Conservation (phyloP, 2,888 invertebrate species). For the Nebria brevicollis region DNA sequence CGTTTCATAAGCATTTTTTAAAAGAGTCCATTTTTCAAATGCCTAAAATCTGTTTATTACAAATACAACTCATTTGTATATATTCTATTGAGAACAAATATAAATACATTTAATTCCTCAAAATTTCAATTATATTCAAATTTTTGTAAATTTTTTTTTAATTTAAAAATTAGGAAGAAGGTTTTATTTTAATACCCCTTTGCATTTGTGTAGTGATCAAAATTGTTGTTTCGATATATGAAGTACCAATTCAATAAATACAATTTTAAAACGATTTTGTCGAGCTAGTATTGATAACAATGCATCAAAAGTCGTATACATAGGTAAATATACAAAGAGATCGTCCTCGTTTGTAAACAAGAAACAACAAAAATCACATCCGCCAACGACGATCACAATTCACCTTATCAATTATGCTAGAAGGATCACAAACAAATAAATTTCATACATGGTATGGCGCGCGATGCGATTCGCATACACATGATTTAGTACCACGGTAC, state of each 20-base stretch:
- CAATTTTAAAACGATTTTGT: not conserved
- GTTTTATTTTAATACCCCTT: no score
- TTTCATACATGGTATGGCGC: not conserved
- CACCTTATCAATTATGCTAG: constrained; percentile 10
- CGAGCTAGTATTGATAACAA: not conserved
- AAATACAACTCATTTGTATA: no score
- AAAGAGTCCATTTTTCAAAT: no score
- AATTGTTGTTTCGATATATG: no score
- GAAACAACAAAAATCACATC: constrained; percentile 9
- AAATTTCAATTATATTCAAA: no score
- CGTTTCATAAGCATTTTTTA: no score
- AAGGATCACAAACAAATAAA: constrained; percentile 19
- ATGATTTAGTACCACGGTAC: constrained; percentile 10
- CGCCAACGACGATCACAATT: constrained; percentile 2
- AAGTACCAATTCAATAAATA: not conserved
- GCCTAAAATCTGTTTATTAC: no score
- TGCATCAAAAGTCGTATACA: not conserved
- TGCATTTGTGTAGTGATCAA: no score
- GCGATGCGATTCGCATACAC: constrained; percentile 4
- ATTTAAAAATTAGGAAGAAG: no score
- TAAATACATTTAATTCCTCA: no score
- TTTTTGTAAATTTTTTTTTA: no score
- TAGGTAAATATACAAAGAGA: not conserved
- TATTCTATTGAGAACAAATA: no score
- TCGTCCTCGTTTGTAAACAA: not conserved